Evolutionary conservation across 2,113 vertebrate species (phyloP), one percentile per base, ranked within the genome.

Genomic region (Oenanthe melanoleuca): DNA sequence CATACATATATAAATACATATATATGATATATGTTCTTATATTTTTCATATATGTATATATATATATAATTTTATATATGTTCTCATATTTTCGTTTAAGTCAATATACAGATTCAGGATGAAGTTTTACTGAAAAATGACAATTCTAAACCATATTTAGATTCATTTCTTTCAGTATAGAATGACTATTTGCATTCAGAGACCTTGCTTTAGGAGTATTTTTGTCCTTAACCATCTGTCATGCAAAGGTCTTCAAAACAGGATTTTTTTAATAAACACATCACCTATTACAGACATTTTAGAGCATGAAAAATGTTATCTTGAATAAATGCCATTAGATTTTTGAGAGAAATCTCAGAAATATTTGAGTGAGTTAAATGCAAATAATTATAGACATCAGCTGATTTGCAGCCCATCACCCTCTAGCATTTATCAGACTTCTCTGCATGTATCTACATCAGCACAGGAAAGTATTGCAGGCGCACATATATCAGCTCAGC

Each of bases 251-350:
- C n/a, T 72, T 83, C 6, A 78, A 88, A 53, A 5, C 1, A 60
- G 1, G 0, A 1, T 28, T 60, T 91, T 78, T 45, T 80, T 5
- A 9, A 9, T 33, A 70, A 45, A 5, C 8, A 4, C 22, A 44
- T 14, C 2, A 15, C 38, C 14, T 25, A 24, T 26, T 73, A 33
- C 15, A 49, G 10, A 75, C 16, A 15, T 64, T 88, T 57, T 38
- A 80, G 10, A 78, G 8, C 2, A 40, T 70, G 7, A 31, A 45
- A 86, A 69, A 59, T 28, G 1, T 13, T 61, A 5, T 16, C 7
- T 63, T 67, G 9, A 19, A 33, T 50, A 74, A 88, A 59, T 29
- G 8, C 2, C 33, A 14, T 24, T 22, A 61, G 3, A 4, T 78
- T 14, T 63, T 78, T 21, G n/a, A 57, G 4, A 29, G 8, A 71